Conservation (phyloP, 1,140 invertebrate genomes). For the Melitaea cinxia region DNA sequence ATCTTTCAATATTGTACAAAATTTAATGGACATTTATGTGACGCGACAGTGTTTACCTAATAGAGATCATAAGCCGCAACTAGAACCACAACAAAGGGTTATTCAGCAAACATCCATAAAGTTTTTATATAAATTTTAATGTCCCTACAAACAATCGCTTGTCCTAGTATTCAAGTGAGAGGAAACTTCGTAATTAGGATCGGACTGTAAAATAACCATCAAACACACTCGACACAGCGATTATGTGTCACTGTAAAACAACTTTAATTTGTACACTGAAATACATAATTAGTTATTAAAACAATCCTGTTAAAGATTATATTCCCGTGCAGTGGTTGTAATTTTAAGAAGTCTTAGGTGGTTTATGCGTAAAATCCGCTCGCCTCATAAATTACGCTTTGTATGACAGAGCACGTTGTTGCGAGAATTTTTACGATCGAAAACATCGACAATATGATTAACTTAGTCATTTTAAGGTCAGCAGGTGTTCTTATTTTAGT, state of each 20-base stretch:
- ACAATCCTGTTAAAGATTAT: conserved; percentile 29
- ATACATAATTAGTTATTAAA: conserved; percentile 31
- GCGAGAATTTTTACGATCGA: conserved; percentile 63
- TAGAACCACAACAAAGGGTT: conserved; percentile 64
- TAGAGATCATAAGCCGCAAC: conserved; percentile 9
- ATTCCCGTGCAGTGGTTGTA: conserved; percentile 15
- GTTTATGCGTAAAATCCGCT: conserved; percentile 54
- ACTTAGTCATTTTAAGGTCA: conserved; percentile 47
- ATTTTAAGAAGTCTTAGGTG: conserved; percentile 19
- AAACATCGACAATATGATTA: conserved; percentile 59
- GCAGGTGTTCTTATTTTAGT: conserved; percentile 47
- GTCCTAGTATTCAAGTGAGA: conserved; percentile 64
- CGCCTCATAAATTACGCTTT: conserved; percentile 60
- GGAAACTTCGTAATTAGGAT: conserved; percentile 73
- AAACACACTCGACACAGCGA: conserved; percentile 64
- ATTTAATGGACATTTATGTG: no score
- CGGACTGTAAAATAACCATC: conserved; percentile 76
- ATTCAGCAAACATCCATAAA: conserved; percentile 63
- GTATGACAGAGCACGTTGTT: conserved; percentile 68
- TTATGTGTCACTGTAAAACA: conserved; percentile 56
- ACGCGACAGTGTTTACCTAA: no score
- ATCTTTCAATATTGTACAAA: no score
- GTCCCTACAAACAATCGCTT: conserved; percentile 59
- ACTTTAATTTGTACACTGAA: conserved; percentile 24
- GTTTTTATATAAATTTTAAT: conserved; percentile 66